These are phyloP conservation scores for Acrossocheilus fasciatus DNA, from an alignment of 2,797 vertebrate species.

Conservation along the genomic window DNA sequence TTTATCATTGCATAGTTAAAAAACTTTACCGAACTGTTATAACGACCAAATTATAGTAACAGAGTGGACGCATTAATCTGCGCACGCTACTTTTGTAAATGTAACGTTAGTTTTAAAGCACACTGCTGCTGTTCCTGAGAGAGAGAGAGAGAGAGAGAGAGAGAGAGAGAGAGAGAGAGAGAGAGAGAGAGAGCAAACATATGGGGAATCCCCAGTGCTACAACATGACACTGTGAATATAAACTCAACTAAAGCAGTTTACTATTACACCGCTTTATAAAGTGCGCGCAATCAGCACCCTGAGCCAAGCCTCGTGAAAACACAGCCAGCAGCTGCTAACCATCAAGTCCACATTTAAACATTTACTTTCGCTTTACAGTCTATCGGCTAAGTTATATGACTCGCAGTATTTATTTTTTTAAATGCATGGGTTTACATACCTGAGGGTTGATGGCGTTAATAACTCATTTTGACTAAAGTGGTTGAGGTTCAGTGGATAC, in stretches of 20 bases:
- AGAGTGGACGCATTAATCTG: background rate
- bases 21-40: too few relatives aligned
- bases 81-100: background rate
- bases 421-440: constrained; percentile 32
- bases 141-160: constrained; percentile 9
- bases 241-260: background rate
- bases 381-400: background rate
- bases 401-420: background rate
- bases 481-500: background rate
- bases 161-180: constrained; percentile 15
- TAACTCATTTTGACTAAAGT: background rate
- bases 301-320: background rate
- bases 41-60: background rate
- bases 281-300: background rate
- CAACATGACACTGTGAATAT: constrained; percentile 10
- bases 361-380: constrained; percentile 49
- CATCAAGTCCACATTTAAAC: background rate
- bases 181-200: constrained; percentile 10
- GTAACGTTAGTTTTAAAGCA: background rate
- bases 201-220: constrained; percentile 57
- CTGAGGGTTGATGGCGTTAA: constrained; percentile 12
- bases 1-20: background rate
- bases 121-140: background rate
- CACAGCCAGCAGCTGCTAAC: background rate
- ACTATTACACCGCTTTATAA: background rate